Evolutionary conservation across 2,888 invertebrate genomes (phyloP), one percentile per base, ranked within the genome.

Genomic region (Entomobrya proxima): DNA sequence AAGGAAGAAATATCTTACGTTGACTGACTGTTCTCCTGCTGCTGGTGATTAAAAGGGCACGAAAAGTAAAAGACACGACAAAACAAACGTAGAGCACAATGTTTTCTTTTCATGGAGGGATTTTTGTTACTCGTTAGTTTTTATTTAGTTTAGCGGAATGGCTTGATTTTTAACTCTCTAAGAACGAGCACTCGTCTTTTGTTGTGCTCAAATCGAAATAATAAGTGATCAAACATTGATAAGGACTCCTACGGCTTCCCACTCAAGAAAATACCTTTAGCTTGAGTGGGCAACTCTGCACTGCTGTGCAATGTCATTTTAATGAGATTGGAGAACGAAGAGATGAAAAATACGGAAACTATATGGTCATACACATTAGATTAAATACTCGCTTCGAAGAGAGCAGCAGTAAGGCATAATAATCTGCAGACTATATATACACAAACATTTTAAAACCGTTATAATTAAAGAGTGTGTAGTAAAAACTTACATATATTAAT

Each of bases 171-270:
- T 27, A 35, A 61, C n/a, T 55, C 21, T 64, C 9, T 64, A n/a
- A n/a, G n/a, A n/a, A n/a, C n/a, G n/a, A n/a, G 0, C 64, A 52
- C 52, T 52, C 52, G 52, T 52, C 35, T 35, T 18, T n/a, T n/a
- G 30, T 18, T 32, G 7, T 64, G 18, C 9, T 35, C 64, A 35
- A 76, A 32, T 76, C 76, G 64, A 40, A 82, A 58, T 82, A 82
- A 74, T 83, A 83, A 83, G 67, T 67, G 83, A 83, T 83, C 67
- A 67, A 83, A 82, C 32, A 30, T 30, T 67, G 83, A 83, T 83
- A 83, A 83, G 83, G 76, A 83, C 83, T 83, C 83, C 83, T 83
- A 83, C 83, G 76, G 83, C 76, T 82, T 82, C 82, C 82, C 82
- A 82, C 82, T 82, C 74, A 35, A 78, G 15, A 50, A 67, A 58